Evolutionary conservation across 2,113 vertebrate species (phyloP).

Genomic region (Fregetta grallaria): DNA sequence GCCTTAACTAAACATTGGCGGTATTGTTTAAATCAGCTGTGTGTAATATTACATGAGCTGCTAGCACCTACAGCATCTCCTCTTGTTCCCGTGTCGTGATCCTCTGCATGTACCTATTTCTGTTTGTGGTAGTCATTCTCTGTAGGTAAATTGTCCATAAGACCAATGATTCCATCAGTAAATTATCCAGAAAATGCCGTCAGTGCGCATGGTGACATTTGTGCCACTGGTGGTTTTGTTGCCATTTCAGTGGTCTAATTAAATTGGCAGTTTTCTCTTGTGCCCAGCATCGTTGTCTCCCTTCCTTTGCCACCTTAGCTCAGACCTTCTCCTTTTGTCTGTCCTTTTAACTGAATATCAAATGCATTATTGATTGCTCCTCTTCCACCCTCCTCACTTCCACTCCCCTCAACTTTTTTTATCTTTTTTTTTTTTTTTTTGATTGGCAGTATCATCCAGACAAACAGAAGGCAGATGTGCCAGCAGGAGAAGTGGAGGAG

Average conservation of each 20-base stretch:
- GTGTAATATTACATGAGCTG: background rate
- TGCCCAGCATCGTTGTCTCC: conserved; percentile 28
- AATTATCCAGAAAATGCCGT: conserved; percentile 87
- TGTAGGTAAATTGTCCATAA: conserved; percentile 87
- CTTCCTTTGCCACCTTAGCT: conserved; percentile 54
- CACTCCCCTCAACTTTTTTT: background rate
- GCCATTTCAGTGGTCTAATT: conserved; percentile 73
- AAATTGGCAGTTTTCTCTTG: conserved; percentile 74
- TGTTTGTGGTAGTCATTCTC: conserved; percentile 78
- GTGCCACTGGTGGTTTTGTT: conserved; percentile 65
- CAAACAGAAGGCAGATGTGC: conserved; percentile 79
- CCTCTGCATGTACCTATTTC: conserved; percentile 67
- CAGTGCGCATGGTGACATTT: conserved; percentile 71
- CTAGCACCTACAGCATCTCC: background rate
- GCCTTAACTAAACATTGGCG: background rate
- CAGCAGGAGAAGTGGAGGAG: conserved; percentile 73
- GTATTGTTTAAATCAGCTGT: background rate
- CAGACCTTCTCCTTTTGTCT: conserved; percentile 36
- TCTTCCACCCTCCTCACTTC: conserved; percentile 1
- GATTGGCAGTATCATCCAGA: conserved; percentile 87
- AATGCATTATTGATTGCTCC: conserved; percentile 3
- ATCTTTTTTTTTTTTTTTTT: background rate
- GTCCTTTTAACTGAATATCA: conserved; percentile 10
- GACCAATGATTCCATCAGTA: conserved; percentile 83
- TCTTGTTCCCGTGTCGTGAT: background rate